phyloP scores from a whole-genome alignment of 2,888 invertebrate species.

The Nemotelus pantherinus region DNA sequence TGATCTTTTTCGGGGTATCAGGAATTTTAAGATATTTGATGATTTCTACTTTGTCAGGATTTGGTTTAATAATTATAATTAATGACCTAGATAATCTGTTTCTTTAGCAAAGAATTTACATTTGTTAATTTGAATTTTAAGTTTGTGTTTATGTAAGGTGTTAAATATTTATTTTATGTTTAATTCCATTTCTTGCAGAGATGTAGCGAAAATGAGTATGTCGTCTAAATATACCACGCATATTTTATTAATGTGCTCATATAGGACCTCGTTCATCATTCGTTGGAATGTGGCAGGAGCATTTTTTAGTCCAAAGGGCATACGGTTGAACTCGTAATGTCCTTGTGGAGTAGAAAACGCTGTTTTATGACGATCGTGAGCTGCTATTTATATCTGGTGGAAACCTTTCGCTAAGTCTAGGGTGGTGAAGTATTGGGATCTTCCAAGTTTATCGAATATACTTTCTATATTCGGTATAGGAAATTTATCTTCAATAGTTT shows the following conservation, averaged over 20 bases:
- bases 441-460: conserved; percentile 48
- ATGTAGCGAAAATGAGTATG: conserved; percentile 55
- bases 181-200: conserved; percentile 51
- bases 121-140: no score
- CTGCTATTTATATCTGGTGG: conserved; percentile 43
- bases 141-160: no score
- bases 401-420: conserved; percentile 36
- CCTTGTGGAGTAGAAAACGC: conserved; percentile 54
- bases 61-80: conserved; percentile 2
- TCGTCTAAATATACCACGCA: conserved; percentile 58
- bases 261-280: conserved; percentile 52
- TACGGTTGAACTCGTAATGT: conserved; percentile 47
- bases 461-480: conserved; percentile 3
- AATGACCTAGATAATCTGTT: no score
- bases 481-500: no score
- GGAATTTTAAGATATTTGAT: neutral
- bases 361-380: conserved; percentile 45
- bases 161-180: no score
- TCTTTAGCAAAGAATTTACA: neutral
- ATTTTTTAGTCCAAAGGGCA: conserved; percentile 49
- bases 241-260: conserved; percentile 52
- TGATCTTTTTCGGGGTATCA: conserved; percentile 17
- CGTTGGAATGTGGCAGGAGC: conserved; percentile 49
- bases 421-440: conserved; percentile 25
- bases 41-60: conserved; percentile 5